Evolutionary conservation across 2,797 vertebrate genomes (phyloP).

Genomic region (Hapalemur alaotrensis): DNA sequence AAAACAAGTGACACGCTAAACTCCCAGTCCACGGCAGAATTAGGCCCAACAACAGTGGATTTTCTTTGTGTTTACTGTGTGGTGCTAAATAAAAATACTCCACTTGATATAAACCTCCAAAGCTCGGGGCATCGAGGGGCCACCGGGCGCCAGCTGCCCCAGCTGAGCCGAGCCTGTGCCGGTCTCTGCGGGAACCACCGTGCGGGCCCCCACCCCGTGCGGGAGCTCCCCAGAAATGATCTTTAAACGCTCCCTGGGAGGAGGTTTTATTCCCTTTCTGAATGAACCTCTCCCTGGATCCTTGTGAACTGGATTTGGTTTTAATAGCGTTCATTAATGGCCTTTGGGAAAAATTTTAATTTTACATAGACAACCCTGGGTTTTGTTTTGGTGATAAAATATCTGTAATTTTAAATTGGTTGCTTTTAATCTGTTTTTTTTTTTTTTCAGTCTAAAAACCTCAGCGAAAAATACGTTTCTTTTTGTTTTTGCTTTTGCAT

Average conservation of each 20-base stretch:
- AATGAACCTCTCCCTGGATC: neutral
- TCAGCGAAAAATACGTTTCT: neutral
- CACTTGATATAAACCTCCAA: neutral
- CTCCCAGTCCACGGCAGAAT: neutral
- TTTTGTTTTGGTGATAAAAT: slow-evolving; percentile 40
- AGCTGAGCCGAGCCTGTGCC: neutral
- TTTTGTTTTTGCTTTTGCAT: neutral
- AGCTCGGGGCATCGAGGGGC: neutral
- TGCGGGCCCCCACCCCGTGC: neutral
- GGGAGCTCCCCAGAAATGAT: neutral
- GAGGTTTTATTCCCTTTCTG: neutral
- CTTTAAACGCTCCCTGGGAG: neutral
- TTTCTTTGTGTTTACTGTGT: neutral
- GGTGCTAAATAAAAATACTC: neutral
- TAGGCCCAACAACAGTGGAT: neutral
- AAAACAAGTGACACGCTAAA: neutral
- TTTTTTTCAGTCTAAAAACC: neutral
- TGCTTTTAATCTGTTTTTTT: slow-evolving; percentile 19
- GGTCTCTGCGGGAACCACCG: accelerated
- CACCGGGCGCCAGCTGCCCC: accelerated
- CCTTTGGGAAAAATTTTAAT: slow-evolving; percentile 23
- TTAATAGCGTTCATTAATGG: slow-evolving; percentile 2
- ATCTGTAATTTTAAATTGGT: neutral
- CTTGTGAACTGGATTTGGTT: neutral
- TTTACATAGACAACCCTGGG: neutral